These are phyloP conservation scores for Drosophila santomea DNA, from an alignment of 1,140 invertebrate species.

Conservation along the genomic window DNA sequence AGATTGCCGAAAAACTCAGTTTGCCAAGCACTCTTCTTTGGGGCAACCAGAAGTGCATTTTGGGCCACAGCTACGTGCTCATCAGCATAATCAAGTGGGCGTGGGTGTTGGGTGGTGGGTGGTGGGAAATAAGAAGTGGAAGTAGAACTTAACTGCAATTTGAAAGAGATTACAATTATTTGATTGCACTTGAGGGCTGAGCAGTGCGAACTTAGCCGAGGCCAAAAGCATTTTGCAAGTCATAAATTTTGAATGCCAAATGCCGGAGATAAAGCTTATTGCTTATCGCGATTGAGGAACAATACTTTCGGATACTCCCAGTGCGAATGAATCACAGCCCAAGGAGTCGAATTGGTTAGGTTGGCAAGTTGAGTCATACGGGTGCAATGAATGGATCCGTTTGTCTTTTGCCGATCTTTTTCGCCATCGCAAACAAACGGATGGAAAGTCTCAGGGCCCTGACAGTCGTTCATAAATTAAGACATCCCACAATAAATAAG, in stretches of 20 bases:
- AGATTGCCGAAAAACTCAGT: conserved; percentile 65
- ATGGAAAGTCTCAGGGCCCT: conserved; percentile 38
- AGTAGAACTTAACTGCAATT: conserved; percentile 67
- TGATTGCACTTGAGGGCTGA: conserved; percentile 59
- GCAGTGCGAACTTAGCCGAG: conserved; percentile 14
- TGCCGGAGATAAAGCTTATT: conserved; percentile 37
- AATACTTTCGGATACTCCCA: conserved; percentile 52
- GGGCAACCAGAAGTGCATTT: conserved; percentile 69
- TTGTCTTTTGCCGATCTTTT: conserved; percentile 27
- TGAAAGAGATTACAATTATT: conserved; percentile 80
- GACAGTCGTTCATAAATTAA: conserved; percentile 80
- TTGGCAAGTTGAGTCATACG: conserved; percentile 23
- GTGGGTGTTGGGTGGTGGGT: background rate
- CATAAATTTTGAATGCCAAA: conserved; percentile 72
- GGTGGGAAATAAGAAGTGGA: conserved; percentile 25
- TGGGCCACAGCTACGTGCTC: conserved; percentile 66
- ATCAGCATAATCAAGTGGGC: conserved; percentile 68
- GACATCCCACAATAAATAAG: conserved; percentile 81
- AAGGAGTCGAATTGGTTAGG: background rate
- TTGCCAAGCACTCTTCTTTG: conserved; percentile 67
- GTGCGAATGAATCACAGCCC: conserved; percentile 15
- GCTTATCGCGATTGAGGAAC: conserved; percentile 63
- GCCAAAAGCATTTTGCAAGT: conserved; percentile 59
- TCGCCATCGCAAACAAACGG: conserved; percentile 34
- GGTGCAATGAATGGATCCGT: conserved; percentile 51